Conservation (phyloP, 2,797 vertebrate species). For the Oryzias dopingdopingensis region DNA sequence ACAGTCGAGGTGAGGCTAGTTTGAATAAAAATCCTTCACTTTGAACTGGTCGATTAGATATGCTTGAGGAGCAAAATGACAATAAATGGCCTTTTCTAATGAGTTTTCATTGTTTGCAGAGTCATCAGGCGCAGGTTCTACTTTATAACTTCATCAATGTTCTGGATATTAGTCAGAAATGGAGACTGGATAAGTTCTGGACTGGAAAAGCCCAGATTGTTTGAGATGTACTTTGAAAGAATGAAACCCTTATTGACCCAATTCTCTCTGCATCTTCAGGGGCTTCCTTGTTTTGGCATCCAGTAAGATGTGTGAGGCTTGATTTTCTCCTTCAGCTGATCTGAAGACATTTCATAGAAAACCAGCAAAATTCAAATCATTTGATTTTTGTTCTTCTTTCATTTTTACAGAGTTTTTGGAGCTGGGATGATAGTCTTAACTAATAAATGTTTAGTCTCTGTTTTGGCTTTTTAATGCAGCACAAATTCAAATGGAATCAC, state of each 20-base stretch:
- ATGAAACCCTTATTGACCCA: constrained; percentile 78
- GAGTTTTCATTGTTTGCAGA: too few relatives aligned
- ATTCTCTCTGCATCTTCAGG: constrained; percentile 65
- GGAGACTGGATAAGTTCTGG: constrained; percentile 30
- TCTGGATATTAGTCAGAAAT: neutral
- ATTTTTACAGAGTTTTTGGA: too few relatives aligned
- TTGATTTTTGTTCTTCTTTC: constrained; percentile 1
- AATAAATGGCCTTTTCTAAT: too few relatives aligned
- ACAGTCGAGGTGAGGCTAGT: too few relatives aligned
- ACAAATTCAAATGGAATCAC: too few relatives aligned
- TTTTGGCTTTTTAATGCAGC: neutral
- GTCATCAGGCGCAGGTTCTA: too few relatives aligned
- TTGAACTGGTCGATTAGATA: too few relatives aligned
- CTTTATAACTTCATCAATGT: too few relatives aligned
- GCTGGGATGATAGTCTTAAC: neutral
- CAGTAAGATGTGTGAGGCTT: constrained; percentile 54
- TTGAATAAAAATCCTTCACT: too few relatives aligned
- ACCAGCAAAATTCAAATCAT: too few relatives aligned
- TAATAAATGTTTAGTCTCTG: neutral
- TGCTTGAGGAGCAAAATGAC: too few relatives aligned
- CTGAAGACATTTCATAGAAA: neutral
- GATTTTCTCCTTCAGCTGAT: constrained; percentile 45
- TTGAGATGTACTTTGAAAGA: constrained; percentile 75
- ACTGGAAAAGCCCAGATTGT: constrained; percentile 74
- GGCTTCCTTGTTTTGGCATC: constrained; percentile 69